Conservation (phyloP, 2,888 invertebrate genomes). For the Andrena bucephala region DNA sequence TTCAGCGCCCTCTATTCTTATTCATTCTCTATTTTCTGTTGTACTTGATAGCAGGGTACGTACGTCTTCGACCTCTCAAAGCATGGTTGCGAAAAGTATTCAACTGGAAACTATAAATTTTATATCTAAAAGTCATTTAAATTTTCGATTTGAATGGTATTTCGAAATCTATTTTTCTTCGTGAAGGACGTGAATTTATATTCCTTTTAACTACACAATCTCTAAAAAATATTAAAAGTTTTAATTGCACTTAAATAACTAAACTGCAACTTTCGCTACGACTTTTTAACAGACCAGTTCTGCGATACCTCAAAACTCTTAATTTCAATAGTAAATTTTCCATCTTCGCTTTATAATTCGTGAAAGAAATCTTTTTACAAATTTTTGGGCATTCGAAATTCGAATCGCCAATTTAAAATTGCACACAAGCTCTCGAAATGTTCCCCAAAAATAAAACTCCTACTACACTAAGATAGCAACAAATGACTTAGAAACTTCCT, state of each 20-base stretch:
- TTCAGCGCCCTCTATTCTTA: conserved; percentile 3
- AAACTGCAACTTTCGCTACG: not conserved
- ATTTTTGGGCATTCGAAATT: not conserved
- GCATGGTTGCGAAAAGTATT: not conserved
- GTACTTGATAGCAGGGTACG: conserved; percentile 21
- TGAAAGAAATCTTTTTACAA: not conserved
- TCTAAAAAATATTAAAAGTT: no score
- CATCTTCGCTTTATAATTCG: no score
- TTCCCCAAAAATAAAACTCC: not conserved
- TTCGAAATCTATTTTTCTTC: no score
- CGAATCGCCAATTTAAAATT: conserved; percentile 7
- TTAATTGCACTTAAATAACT: no score
- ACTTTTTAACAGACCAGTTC: not conserved
- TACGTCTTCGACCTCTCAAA: not conserved
- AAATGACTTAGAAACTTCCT: conserved; percentile 4
- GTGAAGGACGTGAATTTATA: no score
- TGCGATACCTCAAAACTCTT: no score
- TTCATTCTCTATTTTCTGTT: not conserved
- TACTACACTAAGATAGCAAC: not conserved
- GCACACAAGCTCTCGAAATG: conserved; percentile 7
- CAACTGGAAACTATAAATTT: no score
- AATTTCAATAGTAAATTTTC: no score
- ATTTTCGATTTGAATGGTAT: no score
- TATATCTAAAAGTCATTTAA: no score
- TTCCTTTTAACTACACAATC: no score